Evolutionary conservation across 2,888 invertebrate genomes (phyloP), one percentile per base, ranked within the genome.

Genomic region (Germaria angustata): DNA sequence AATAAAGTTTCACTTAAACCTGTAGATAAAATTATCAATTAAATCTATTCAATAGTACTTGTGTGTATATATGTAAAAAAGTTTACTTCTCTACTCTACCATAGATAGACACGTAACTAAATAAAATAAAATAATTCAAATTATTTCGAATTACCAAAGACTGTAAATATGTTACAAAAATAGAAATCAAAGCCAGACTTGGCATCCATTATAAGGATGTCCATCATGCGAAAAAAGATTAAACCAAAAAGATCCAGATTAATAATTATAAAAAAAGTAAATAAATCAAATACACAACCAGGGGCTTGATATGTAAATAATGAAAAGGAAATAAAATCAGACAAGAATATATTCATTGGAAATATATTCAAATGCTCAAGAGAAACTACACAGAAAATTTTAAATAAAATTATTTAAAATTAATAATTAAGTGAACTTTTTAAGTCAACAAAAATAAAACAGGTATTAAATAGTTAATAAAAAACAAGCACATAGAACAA

Each of bases 401-500:
- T 15, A 28, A 49, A 22, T 44, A 13, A 49, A 36, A 24, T 59
- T 63, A 71, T 65, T 39, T 32, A 15, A 55, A 66, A 53, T 51
- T 11, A 66, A 51, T 59, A 68, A 68, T 76, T 80, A 80, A 76
- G 80, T 80, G 68, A 80, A 77, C 66, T 80, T 83, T 80, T 83
- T 80, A 83, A 72, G 76, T 80, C 59, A 80, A 80, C 80, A 80
- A 77, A 80, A 80, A 83, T 80, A 80, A 80, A 83, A 80, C 80
- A 83, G 80, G 83, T 80, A 83, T 75, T 71, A 36, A 71, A 77
- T 66, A 78, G 53, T 79, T 79, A 76, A 76, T 77, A 65, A 73
- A 68, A 28, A 55, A 34, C 28, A 49, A 76, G 80, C 83, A 83
- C 80, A 80, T 83, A 80, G 63, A 77, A 77, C 28, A 59, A 71